Conservation (phyloP, 1,140 invertebrate species). For the Drosophila albomicans region DNA sequence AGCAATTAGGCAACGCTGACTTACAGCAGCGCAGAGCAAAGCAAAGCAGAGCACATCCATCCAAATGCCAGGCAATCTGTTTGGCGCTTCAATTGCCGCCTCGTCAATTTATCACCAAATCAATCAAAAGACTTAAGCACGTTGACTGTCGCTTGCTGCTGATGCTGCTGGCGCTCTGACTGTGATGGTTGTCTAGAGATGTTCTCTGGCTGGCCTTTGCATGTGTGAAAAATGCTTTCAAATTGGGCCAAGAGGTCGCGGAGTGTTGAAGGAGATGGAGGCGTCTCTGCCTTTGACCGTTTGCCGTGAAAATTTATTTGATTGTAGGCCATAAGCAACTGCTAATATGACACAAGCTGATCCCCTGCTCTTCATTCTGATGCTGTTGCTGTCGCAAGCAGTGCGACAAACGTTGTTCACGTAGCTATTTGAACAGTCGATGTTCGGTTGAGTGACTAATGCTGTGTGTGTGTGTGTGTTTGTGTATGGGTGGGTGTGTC, state of each 20-base stretch:
- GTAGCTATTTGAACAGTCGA: slow-evolving; percentile 33
- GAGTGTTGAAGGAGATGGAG: background rate
- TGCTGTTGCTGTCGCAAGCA: slow-evolving; percentile 13
- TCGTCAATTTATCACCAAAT: slow-evolving; percentile 82
- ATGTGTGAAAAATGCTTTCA: slow-evolving; percentile 64
- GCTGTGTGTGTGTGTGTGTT: slow-evolving; percentile 1
- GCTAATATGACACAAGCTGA: slow-evolving; percentile 80
- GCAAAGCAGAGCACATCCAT: slow-evolving; percentile 30
- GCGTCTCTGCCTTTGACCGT: slow-evolving; percentile 70
- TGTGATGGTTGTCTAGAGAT: slow-evolving; percentile 8
- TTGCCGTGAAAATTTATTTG: slow-evolving; percentile 82
- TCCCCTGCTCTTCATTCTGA: slow-evolving; percentile 24
- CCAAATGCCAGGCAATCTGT: slow-evolving; percentile 71
- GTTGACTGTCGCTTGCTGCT: slow-evolving; percentile 32
- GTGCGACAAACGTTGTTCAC: slow-evolving; percentile 27
- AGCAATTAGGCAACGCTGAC: slow-evolving; percentile 60
- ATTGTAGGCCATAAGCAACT: slow-evolving; percentile 80
- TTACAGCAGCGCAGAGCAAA: slow-evolving; percentile 5
- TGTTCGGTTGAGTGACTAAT: slow-evolving; percentile 33
- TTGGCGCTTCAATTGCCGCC: slow-evolving; percentile 66
- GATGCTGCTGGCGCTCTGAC: slow-evolving; percentile 13
- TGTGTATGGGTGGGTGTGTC: slow-evolving; percentile 32
- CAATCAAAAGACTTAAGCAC: slow-evolving; percentile 77
- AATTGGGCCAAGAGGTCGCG: slow-evolving; percentile 57
- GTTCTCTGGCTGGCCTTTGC: slow-evolving; percentile 33